Percentiles rank a stretch among this genome's conserved stretches.
These are phyloP conservation scores for Acrossocheilus wenchowensis DNA, from an alignment of 2,797 vertebrate genomes.

Conservation along the genomic window DNA sequence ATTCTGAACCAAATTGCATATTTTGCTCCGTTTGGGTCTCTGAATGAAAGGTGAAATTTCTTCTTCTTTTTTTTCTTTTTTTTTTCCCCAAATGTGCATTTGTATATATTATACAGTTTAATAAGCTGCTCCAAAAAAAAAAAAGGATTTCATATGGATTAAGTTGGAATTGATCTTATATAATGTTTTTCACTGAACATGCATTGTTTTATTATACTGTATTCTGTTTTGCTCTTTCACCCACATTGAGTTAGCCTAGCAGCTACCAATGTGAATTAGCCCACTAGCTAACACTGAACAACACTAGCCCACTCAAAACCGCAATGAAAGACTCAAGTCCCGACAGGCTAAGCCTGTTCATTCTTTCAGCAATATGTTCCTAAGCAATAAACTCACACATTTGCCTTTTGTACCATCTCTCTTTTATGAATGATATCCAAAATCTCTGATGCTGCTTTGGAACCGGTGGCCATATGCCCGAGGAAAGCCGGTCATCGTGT, in stretches of 20 bases:
- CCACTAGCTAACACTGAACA: background rate
- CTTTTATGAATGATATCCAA: background rate
- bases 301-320: background rate
- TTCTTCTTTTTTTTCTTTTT: no score
- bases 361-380: slow-evolving; percentile 12
- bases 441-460: background rate
- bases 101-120: no score
- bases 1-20: no score
- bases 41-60: no score
- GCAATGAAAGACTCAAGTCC: background rate
- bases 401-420: background rate
- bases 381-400: background rate
- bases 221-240: background rate
- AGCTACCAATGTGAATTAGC: background rate
- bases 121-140: no score
- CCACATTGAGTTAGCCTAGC: background rate
- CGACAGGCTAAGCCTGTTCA: background rate
- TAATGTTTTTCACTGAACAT: background rate
- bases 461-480: background rate
- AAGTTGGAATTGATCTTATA: background rate
- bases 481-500: slow-evolving; percentile 13
- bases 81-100: no score
- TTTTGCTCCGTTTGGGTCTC: no score
- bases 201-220: background rate
- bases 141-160: background rate